These are phyloP conservation scores for Xylocampa areola DNA, from an alignment of 2,888 invertebrate species.

Conservation along the genomic window DNA sequence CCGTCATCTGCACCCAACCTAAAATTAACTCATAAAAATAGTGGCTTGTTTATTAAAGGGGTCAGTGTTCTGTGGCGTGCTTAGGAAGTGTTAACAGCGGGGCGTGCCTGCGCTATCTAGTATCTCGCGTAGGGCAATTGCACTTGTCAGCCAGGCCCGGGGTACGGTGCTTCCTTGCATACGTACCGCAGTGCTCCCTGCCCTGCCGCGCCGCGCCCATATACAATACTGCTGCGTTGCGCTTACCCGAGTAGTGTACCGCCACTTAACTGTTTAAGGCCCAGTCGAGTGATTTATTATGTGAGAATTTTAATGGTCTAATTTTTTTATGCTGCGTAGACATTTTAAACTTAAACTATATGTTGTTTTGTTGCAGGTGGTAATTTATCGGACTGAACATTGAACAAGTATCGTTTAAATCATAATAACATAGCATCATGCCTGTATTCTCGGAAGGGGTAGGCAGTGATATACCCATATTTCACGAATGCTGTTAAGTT, in stretches of 20 bases:
- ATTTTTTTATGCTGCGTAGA: conserved; percentile 10
- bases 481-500: neutral
- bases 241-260: conserved; percentile 41
- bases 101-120: conserved; percentile 83
- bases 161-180: conserved; percentile 61
- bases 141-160: conserved; percentile 79
- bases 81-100: conserved; percentile 80
- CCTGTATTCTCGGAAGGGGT: too few relatives aligned
- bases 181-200: conserved; percentile 48
- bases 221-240: conserved; percentile 51
- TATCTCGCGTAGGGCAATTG: conserved; percentile 79
- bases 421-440: too few relatives aligned
- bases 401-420: too few relatives aligned
- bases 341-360: neutral
- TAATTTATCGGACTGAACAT: neutral
- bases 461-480: too few relatives aligned
- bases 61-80: conserved; percentile 77
- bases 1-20: conserved; percentile 17
- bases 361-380: neutral
- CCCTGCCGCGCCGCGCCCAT: conserved; percentile 31
- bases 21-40: conserved; percentile 56
- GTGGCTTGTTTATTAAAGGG: conserved; percentile 61
- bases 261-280: conserved; percentile 52
- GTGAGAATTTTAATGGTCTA: conserved; percentile 12
- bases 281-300: conserved; percentile 43